Percentiles rank a stretch among this genome's conserved stretches.
phyloP scores from a whole-genome alignment of 2,888 invertebrate species.

The Mechanitis messenoides region DNA sequence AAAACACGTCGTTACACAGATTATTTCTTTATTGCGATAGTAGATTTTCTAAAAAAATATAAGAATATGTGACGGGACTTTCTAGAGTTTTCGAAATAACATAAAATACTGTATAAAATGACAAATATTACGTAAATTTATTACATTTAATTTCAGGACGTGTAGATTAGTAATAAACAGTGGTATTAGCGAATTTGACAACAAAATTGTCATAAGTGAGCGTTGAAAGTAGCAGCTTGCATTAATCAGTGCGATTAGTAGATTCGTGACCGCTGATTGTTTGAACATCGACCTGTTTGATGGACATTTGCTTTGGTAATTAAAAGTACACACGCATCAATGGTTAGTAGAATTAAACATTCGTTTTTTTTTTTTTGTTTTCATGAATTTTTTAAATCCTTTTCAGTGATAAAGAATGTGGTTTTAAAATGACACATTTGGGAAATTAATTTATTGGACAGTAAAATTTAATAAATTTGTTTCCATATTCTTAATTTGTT shows the following conservation, averaged over 20 bases:
- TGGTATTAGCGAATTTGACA: background rate
- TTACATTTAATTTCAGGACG: too few species aligned
- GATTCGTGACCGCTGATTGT: slow-evolving; percentile 59
- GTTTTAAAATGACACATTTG: background rate
- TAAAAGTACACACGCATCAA: slow-evolving; percentile 42
- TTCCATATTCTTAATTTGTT: too few species aligned
- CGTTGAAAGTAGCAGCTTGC: slow-evolving; percentile 40
- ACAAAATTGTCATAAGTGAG: slow-evolving; percentile 7
- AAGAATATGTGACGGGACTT: too few species aligned
- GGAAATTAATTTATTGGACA: background rate
- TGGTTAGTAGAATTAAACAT: slow-evolving; percentile 8
- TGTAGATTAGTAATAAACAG: too few species aligned
- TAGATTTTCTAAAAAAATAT: too few species aligned
- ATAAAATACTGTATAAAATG: too few species aligned
- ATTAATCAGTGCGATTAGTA: slow-evolving; percentile 67
- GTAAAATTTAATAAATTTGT: too few species aligned
- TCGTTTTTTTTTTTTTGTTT: background rate
- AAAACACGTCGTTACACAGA: too few species aligned
- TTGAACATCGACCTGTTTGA: slow-evolving; percentile 54
- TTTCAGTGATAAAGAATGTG: background rate
- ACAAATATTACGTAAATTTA: too few species aligned
- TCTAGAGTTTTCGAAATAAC: too few species aligned
- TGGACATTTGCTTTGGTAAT: slow-evolving; percentile 60
- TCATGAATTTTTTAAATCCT: background rate
- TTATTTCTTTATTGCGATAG: too few species aligned